Evolutionary conservation across 2,888 invertebrate genomes (phyloP).

Genomic region (Dryobotodes eremita): DNA sequence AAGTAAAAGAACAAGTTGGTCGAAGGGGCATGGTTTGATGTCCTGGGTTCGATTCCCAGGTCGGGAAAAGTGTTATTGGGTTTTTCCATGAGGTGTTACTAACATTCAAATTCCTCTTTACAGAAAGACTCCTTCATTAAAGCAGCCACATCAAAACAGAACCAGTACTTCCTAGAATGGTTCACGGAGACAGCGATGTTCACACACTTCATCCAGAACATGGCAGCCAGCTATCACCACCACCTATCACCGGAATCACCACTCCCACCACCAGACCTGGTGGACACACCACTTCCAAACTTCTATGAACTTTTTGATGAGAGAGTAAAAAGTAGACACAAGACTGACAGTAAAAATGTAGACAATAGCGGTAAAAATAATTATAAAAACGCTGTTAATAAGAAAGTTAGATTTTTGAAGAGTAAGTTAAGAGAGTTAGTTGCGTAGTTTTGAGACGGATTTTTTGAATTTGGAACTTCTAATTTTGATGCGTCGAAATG

Average conservation of each 20-base stretch:
- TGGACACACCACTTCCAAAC: conserved; percentile 85
- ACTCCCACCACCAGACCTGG: conserved; percentile 63
- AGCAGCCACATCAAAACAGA: conserved; percentile 91
- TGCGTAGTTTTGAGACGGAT: conserved; percentile 68
- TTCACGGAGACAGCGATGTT: conserved; percentile 97
- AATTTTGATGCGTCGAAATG: conserved; percentile 6
- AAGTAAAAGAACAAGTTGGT: no score
- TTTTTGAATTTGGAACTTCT: not conserved
- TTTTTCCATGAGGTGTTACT: no score
- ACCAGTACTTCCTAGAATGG: conserved; percentile 95
- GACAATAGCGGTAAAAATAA: conserved; percentile 78
- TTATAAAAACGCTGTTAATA: conserved; percentile 86
- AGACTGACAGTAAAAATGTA: conserved; percentile 68
- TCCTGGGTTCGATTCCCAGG: no score
- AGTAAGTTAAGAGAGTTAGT: conserved; percentile 86
- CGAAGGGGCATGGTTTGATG: no score
- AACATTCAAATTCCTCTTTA: conserved; percentile 69
- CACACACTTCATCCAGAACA: conserved; percentile 92
- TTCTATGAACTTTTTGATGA: conserved; percentile 87
- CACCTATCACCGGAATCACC: conserved; percentile 41
- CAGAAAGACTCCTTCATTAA: conserved; percentile 94
- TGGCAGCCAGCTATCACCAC: conserved; percentile 72
- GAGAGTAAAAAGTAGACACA: conserved; percentile 72
- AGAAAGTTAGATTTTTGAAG: conserved; percentile 83
- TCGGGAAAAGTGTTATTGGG: no score